These are phyloP conservation scores for Butorides virescens DNA, from an alignment of 2,113 vertebrate genomes.

Conservation along the genomic window DNA sequence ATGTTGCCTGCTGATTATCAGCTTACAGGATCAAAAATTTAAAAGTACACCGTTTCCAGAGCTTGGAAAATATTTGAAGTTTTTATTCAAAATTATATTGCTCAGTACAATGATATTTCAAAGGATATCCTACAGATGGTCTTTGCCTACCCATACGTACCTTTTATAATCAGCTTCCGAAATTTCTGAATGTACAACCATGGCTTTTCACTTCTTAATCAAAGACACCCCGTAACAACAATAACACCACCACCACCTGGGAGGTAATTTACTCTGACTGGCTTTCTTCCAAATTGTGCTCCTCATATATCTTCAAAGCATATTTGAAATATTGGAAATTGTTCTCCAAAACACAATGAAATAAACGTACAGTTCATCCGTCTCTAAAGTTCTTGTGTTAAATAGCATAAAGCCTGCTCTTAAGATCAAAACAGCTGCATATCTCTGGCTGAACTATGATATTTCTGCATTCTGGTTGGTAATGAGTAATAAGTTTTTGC, in stretches of 20 bases:
- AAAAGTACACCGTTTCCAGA: not conserved
- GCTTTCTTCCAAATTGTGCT: not conserved
- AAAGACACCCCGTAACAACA: not conserved
- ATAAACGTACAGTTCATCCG: not conserved
- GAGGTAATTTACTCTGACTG: not conserved
- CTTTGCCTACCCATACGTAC: not conserved
- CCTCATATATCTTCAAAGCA: not conserved
- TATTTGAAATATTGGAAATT: not conserved
- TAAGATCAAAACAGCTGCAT: not conserved
- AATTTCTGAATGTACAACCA: not conserved
- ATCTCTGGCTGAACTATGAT: not conserved
- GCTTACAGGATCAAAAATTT: not conserved
- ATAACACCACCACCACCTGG: not conserved
- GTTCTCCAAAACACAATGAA: not conserved
- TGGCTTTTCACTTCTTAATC: not conserved
- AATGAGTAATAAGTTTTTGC: not conserved
- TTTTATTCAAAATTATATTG: not conserved
- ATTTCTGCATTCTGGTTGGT: not conserved
- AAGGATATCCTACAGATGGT: not conserved
- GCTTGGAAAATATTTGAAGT: not conserved
- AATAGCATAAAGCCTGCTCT: not conserved
- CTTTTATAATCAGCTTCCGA: not conserved
- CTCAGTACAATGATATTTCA: not conserved
- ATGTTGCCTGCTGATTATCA: not conserved
- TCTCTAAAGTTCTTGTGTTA: not conserved